Evolutionary conservation across 2,888 invertebrate species (phyloP), one percentile per base, ranked within the genome.

Genomic region (Diarsia brunnea): DNA sequence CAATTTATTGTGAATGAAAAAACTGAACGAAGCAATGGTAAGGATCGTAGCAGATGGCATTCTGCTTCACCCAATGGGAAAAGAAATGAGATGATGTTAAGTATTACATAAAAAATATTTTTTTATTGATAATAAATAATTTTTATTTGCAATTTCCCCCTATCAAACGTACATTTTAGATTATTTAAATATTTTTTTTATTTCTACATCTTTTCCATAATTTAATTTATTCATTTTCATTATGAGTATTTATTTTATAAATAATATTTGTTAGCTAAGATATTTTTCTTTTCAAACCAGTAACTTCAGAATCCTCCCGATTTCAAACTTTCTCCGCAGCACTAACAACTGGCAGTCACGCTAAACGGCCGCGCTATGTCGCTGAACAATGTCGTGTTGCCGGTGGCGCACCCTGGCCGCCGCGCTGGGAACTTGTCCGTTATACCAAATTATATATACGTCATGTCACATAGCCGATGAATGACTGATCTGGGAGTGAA

Each of bases 331-430:
- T 38, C 21, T 10, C 75, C 4, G 83, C 66, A 70, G 80, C 91
- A 88, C 64, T 89, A 90, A 90, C 87, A 84, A 89, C 87, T 73
- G 69, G 71, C 74, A 85, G 87, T 83, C 84, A 84, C 75, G 78
- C 80, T 88, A 88, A 90, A 81, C 86, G 82, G 85, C 68, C 51
- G 49, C 69, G 69, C 73, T 80, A 75, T 85, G 80, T 88, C 90
- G 76, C 84, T 84, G 87, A 81, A 88, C 86, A 88, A 85, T 84
- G 80, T 70, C 80, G 78, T 79, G 78, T 76, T 49, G 87, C 85
- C 82, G 47, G 79, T 86, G 84, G 89, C 87, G 78, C 87, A 69
- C 83, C 87, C 82, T 79, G 82, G 74, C 61, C 69, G 53, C 21
- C 63, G 19, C 4, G 2, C 69, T 67, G 78, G 68, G 43, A 77